Conservation (phyloP, 2,113 vertebrate genomes). For the Megaptera novaeangliae region DNA sequence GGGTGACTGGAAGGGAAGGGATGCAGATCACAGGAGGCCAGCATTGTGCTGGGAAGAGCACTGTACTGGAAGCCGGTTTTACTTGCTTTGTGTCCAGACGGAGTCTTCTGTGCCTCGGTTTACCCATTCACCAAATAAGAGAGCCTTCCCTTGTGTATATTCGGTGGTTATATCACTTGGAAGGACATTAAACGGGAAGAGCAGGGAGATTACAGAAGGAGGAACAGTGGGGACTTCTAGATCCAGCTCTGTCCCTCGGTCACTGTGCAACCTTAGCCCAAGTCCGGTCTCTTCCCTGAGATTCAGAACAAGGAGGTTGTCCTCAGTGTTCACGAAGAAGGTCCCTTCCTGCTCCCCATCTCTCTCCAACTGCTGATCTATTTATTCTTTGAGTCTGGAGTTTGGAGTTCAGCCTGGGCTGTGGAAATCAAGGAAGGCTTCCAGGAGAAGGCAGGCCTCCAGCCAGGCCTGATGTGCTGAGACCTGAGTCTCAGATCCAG, state of each 20-base stretch:
- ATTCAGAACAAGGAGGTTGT: neutral
- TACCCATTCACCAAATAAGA: neutral
- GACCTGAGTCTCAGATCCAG: neutral
- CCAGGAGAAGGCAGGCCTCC: neutral
- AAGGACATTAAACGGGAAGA: neutral
- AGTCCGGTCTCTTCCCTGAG: neutral
- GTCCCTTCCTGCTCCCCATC: neutral
- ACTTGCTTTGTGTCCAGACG: neutral
- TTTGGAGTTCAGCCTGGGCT: neutral
- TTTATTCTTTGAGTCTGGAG: neutral
- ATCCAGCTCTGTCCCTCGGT: neutral
- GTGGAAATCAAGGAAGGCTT: neutral
- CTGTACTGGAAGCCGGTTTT: neutral
- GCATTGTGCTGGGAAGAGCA: neutral
- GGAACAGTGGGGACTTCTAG: neutral
- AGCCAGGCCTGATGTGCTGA: neutral
- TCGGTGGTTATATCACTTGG: neutral
- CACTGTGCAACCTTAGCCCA: neutral
- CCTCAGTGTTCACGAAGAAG: neutral
- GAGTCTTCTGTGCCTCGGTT: neutral
- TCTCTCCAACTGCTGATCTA: neutral
- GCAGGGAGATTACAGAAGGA: neutral
- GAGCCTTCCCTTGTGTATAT: neutral
- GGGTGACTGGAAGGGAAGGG: neutral
- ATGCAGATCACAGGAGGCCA: neutral